A percentile compares a stretch with the other conserved stretches of the same genome.
These are phyloP conservation scores for Drosophila busckii DNA, from an alignment of 1,140 invertebrate genomes.

Conservation along the genomic window DNA sequence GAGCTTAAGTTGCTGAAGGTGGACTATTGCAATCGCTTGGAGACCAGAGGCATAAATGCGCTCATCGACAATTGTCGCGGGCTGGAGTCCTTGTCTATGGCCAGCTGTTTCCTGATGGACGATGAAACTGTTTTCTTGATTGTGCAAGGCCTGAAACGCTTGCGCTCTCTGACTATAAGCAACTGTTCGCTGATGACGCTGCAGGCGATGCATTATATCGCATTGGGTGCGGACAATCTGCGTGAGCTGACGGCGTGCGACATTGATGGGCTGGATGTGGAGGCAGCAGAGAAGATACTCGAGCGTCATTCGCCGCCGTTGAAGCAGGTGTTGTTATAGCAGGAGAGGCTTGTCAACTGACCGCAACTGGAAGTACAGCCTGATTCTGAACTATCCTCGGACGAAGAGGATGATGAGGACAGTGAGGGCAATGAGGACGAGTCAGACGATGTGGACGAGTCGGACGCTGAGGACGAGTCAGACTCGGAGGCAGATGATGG, in stretches of 20 bases:
- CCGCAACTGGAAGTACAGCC: slow-evolving; percentile 35
- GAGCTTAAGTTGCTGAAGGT: slow-evolving; percentile 41
- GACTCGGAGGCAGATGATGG: too few relatives aligned
- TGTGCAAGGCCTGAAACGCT: slow-evolving; percentile 34
- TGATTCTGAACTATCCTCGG: too few relatives aligned
- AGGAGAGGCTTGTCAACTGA: slow-evolving; percentile 67
- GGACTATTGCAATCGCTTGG: slow-evolving; percentile 54
- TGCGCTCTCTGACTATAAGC: slow-evolving; percentile 52
- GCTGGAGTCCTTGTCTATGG: slow-evolving; percentile 41
- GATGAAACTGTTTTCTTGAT: slow-evolving; percentile 45
- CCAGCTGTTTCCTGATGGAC: slow-evolving; percentile 48
- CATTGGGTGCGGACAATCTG: slow-evolving; percentile 32
- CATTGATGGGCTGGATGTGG: slow-evolving; percentile 51
- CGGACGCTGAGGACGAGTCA: too few relatives aligned
- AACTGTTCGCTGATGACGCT: slow-evolving; percentile 50
- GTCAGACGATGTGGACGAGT: too few relatives aligned
- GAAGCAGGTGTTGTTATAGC: slow-evolving; percentile 61
- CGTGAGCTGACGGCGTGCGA: slow-evolving; percentile 51
- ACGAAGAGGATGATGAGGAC: slow-evolving; percentile 27
- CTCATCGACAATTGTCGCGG: slow-evolving; percentile 46
- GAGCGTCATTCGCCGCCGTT: slow-evolving; percentile 32
- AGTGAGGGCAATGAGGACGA: slow-evolving; percentile 26
- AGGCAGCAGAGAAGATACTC: slow-evolving; percentile 38
- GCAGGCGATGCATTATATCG: slow-evolving; percentile 44
- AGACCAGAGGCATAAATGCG: slow-evolving; percentile 39